Conservation (phyloP, 2,113 vertebrate species). For the Podarcis cretensis region DNA sequence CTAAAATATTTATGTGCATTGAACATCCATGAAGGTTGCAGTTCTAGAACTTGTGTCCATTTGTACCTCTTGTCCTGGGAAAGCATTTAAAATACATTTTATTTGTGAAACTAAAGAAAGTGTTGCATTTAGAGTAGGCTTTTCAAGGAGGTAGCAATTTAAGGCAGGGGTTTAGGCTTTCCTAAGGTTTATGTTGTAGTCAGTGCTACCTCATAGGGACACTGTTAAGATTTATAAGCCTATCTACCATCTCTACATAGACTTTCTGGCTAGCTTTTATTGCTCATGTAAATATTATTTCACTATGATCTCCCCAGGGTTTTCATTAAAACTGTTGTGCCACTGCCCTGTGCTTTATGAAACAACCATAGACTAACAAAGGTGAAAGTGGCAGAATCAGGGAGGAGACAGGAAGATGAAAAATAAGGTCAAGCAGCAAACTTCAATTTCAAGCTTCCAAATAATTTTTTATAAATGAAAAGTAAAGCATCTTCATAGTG, state of each 20-base stretch:
- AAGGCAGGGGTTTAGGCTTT: conserved; percentile 65
- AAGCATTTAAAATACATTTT: conserved; percentile 71
- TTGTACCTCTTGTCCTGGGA: conserved; percentile 71
- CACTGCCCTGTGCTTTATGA: conserved; percentile 66
- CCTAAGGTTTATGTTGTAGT: conserved; percentile 70
- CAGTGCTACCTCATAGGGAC: conserved; percentile 78
- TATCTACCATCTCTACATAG: conserved; percentile 69
- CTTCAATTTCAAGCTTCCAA: conserved; percentile 78
- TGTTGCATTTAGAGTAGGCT: conserved; percentile 73
- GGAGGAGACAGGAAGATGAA: conserved; percentile 69
- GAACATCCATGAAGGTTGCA: conserved; percentile 70
- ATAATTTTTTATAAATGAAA: conserved; percentile 81
- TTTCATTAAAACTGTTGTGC: conserved; percentile 52
- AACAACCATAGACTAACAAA: conserved; percentile 70
- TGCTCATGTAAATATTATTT: conserved; percentile 66
- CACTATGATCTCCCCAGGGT: conserved; percentile 54
- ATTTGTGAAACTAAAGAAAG: conserved; percentile 58
- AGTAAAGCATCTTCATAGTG: conserved; percentile 75
- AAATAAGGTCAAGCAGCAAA: conserved; percentile 57
- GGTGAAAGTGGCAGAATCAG: conserved; percentile 59
- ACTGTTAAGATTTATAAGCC: conserved; percentile 66
- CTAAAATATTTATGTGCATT: conserved; percentile 74
- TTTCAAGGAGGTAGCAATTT: conserved; percentile 56
- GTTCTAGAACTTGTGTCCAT: conserved; percentile 72
- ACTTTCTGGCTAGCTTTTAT: conserved; percentile 62